Evolutionary conservation across 2,888 invertebrate species (phyloP).

Genomic region (Notodonta dromedarius): DNA sequence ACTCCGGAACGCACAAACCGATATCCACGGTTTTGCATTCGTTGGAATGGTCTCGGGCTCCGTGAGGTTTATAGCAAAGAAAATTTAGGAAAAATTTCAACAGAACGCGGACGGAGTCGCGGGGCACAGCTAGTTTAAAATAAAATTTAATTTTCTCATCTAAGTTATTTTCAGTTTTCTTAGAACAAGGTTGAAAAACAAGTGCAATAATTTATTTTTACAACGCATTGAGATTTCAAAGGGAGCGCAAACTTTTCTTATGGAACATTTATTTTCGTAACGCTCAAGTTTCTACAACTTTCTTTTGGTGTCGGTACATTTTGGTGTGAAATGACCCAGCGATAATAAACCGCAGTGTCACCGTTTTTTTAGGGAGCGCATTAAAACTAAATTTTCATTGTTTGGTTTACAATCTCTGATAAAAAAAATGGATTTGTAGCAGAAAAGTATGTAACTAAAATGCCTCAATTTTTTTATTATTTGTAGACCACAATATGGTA

Average conservation of each 20-base stretch:
- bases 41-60: too few species aligned
- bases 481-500: background rate
- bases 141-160: too few species aligned
- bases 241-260: background rate
- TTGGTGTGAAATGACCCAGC: background rate
- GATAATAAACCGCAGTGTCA: background rate
- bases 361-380: background rate
- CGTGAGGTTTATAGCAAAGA: too few species aligned
- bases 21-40: too few species aligned
- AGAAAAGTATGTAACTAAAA: background rate
- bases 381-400: background rate
- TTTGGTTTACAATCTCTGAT: too few species aligned
- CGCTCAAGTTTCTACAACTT: background rate
- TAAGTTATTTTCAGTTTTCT: too few species aligned
- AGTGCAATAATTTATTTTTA: background rate
- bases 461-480: background rate
- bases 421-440: too few species aligned
- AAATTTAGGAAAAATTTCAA: too few species aligned
- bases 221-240: background rate
- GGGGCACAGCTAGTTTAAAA: too few species aligned
- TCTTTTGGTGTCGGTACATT: constrained; percentile 1
- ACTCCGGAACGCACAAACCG: too few species aligned
- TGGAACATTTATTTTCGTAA: constrained; percentile 1
- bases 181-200: background rate
- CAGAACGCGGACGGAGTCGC: too few species aligned